Conservation (phyloP, 2,797 vertebrate species). For the Austrolebias charrua region DNA sequence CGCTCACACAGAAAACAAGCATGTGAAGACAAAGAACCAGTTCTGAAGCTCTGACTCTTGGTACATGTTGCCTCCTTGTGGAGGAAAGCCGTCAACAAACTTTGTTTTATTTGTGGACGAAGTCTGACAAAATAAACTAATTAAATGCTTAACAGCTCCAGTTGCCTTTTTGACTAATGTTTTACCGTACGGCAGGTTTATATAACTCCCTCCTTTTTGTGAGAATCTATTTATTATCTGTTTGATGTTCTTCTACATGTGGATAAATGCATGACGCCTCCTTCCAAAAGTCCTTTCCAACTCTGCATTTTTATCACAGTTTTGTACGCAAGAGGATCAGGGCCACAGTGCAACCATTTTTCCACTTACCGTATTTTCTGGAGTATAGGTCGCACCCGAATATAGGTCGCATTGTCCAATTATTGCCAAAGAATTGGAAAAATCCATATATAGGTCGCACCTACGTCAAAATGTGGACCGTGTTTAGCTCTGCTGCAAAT, state of each 20-base stretch:
- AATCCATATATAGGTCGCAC: too few species aligned
- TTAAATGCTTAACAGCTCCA: not conserved
- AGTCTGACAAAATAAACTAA: not conserved
- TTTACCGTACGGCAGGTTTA: not conserved
- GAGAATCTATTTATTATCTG: not conserved
- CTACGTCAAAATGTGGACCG: too few species aligned
- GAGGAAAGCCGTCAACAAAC: constrained; percentile 14
- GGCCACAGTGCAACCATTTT: too few species aligned
- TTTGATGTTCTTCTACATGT: constrained; percentile 43
- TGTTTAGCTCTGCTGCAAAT: too few species aligned
- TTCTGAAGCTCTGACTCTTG: not conserved
- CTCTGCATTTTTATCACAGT: constrained; percentile 30
- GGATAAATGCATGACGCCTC: constrained; percentile 54
- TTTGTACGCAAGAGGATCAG: too few species aligned
- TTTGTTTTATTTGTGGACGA: constrained; percentile 1
- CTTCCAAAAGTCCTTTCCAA: not conserved
- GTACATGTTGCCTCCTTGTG: constrained; percentile 60
- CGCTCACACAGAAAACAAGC: constrained; percentile 41
- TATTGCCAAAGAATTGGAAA: too few species aligned
- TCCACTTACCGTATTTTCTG: too few species aligned
- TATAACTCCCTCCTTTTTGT: constrained; percentile 4
- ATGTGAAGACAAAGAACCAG: constrained; percentile 10
- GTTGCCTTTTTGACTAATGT: not conserved
- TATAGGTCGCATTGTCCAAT: too few species aligned
- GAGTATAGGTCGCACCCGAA: too few species aligned